Evolutionary conservation across 2,888 invertebrate genomes (phyloP).

Genomic region (Agonopterix heracliana): DNA sequence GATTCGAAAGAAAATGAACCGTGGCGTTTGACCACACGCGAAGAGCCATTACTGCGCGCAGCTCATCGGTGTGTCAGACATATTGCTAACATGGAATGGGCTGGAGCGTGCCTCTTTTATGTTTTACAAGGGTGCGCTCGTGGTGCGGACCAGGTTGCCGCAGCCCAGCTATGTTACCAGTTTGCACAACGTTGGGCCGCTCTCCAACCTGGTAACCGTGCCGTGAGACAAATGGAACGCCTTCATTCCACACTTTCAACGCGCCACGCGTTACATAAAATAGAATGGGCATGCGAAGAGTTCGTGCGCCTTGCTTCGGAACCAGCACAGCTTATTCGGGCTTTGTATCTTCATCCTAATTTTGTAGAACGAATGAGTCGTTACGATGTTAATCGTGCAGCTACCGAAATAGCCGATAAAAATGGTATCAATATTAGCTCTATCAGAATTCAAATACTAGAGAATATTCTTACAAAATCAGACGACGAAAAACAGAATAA

Average conservation of each 20-base stretch:
- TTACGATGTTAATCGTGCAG: conserved; percentile 61
- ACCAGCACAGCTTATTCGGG: conserved; percentile 63
- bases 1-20: conserved; percentile 49
- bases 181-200: conserved; percentile 71
- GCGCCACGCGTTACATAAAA: conserved; percentile 63
- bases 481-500: conserved; percentile 38
- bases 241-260: conserved; percentile 64
- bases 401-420: conserved; percentile 70
- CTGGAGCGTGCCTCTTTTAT: conserved; percentile 69
- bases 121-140: conserved; percentile 68
- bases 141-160: conserved; percentile 71
- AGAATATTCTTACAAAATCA: conserved; percentile 57
- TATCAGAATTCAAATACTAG: conserved; percentile 65
- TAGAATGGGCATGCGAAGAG: conserved; percentile 67
- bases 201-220: conserved; percentile 64
- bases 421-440: conserved; percentile 65
- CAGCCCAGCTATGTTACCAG: conserved; percentile 67
- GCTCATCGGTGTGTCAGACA: conserved; percentile 67
- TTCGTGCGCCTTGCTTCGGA: conserved; percentile 59
- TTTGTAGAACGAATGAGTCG: conserved; percentile 59
- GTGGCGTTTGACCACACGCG: conserved; percentile 58
- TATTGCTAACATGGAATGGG: conserved; percentile 74
- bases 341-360: conserved; percentile 60
- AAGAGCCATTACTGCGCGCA: conserved; percentile 61
- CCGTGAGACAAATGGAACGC: conserved; percentile 68